Evolutionary conservation across 2,797 vertebrate species (phyloP), one percentile per base, ranked within the genome.

Genomic region (Holocentrus rufus): DNA sequence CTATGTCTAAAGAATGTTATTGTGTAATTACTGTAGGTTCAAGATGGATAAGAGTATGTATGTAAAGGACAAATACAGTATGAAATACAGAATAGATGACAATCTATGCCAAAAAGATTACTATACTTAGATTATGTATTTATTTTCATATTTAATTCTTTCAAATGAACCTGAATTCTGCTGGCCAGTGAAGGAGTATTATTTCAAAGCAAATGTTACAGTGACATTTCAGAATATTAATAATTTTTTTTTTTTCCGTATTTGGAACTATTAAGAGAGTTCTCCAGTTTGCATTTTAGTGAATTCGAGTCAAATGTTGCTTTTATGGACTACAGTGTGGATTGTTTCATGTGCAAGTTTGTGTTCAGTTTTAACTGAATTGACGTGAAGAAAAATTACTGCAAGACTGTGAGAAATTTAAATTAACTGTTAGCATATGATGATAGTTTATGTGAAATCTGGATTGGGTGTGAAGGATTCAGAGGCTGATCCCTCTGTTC

Each of bases 51-150:
- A 82, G 62, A 83, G 78, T 83, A 84, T 86, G 39, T 89, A 81
- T 88, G 63, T 81, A 77, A 83, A 85, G 27, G 52, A 80, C 18
- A 83, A 62, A 61, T 87, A 81, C 83, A 58, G 47, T 86, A 74
- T 76, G 81, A 78, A 81, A 80, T 1, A 77, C 49, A 69, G 74
- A 53, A 85, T 86, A 90, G 74, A 54, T 84, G 92, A 94, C 92
- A 94, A 94, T 94, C 92, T 93, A 91, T 91, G 88, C 87, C 91
- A 86, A 85, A 90, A 91, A 92, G 78, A 90, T 88, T 82, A 91
- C 88, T 89, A 84, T 90, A 84, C 53, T 81, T 85, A 90, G 84
- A 91, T 89, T 79, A 74, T 87, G 71, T 89, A 92, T 94, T 93
- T 93, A 92, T 93, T 94, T 94, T 94, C 89, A 86, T 91, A 93